Base-by-base conservation (phyloP, 2,797 vertebrate species). In the Mus caroli region DNA sequence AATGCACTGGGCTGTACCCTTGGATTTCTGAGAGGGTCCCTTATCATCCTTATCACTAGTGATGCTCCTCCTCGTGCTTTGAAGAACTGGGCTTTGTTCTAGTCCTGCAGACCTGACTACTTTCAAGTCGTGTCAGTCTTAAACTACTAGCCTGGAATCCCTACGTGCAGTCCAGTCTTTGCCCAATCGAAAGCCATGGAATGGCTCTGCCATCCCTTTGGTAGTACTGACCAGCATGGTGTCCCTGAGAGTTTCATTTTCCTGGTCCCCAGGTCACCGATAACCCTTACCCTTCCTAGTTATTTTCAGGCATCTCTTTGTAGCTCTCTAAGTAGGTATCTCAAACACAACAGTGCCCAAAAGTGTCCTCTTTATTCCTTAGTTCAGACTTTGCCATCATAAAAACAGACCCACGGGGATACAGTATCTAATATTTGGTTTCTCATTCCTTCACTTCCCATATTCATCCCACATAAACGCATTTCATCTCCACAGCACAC, bases 11-110 rank as follows among this genome's bases (percentile, higher is more conserved):
- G 40, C 37, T 67, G 67, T 19, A 71, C 6, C 10, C 50, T 67
- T 86, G 77, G 6, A 43, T 24, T 20, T 28, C 34, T 22, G 15
- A 96, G 6, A 54, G 12, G 79, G 24, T 64, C 90, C 56, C 50
- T 6, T 20, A n/a, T 73, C 80, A 94, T 83, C 78, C 69, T 54
- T 40, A 95, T 54, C 92, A 75, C 26, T 26, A 73, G 50, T 46
- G 50, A 37, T 8, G 8, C 9, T 77, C 28, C 31, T 15, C 24
- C 31, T 15, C 60, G 40, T 52, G 58, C 37, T 71, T 6, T 75
- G 26, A 92, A 96, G 62, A 94, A 37, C 54, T 92, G 88, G 43
- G 37, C 10, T 89, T 43, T 52, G 46, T 43, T 83, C 79, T 60
- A 6, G 46, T 90, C 46, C 92, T 56, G 75, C 79, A 82, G 92